Evolutionary conservation across 2,113 vertebrate species (phyloP), one percentile per base, ranked within the genome.

Genomic region (Archilochus colubris): DNA sequence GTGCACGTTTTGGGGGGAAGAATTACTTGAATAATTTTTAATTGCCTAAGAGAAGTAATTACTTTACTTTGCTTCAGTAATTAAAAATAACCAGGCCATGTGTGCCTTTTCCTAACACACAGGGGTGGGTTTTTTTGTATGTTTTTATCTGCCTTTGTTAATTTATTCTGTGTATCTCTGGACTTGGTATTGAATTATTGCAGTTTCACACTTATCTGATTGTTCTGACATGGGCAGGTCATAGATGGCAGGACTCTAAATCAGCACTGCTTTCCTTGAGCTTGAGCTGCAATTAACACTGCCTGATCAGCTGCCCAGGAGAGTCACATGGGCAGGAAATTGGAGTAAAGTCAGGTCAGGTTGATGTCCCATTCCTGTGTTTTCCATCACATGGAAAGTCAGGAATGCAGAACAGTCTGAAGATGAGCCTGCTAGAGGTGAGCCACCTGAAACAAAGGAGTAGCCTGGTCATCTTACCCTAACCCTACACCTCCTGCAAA

Each of bases 1-100:
- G 80, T 84, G 94, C 79, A 63, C 85, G 59, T 85, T 89, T 95
- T 92, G 92, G 72, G 94, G 93, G 61, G 54, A 84, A 59, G 70
- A 80, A 89, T 86, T 85, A 82, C 88, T 94, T 73, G 86, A 93
- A 82, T 76, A 87, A 91, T 89, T 91, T 94, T 92, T 96, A 96
- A 95, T 95, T 96, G 95, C 86, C 94, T 94, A 92, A 78, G 86
- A 93, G 88, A 96, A 95, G 82, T 95, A 97, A 97, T 97, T 96
- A 93, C 76, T 95, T 95, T 61, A 62, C 89, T 95, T 95, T 84
- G 88, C 87, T 95, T 89, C 82, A 87, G 78, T 97, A 94, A 97
- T 96, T 95, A 97, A 95, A 91, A 95, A 89, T 91, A 94, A 95
- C 88, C 80, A 85, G 94, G 90, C 75, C 63, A 73, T 82, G 82